phyloP scores from a whole-genome alignment of 2,113 vertebrate genomes.

The Marmota flaviventris region DNA sequence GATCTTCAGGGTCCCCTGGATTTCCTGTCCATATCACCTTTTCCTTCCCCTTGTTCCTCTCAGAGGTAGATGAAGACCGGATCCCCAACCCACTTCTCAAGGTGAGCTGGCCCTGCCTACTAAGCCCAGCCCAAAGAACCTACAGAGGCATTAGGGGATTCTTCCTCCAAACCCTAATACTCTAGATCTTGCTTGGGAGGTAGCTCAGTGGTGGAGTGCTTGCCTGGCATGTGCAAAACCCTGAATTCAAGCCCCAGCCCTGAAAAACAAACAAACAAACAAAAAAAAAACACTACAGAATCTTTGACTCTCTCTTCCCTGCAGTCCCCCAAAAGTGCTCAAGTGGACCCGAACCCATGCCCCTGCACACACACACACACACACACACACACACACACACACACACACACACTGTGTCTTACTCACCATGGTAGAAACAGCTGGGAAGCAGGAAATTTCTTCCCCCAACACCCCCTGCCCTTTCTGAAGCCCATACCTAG shows the following conservation, averaged over 20 bases:
- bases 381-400: background rate
- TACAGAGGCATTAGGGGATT: background rate
- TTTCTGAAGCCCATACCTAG: background rate
- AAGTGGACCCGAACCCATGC: background rate
- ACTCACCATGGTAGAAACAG: background rate
- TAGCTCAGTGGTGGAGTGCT: background rate
- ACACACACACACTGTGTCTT: background rate
- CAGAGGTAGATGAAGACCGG: constrained; percentile 95
- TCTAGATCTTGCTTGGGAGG: background rate
- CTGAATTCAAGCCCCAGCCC: background rate
- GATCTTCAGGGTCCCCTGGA: background rate
- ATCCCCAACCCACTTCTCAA: constrained; percentile 94
- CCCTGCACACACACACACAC: background rate
- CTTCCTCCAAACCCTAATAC: background rate
- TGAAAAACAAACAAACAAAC: too few relatives aligned
- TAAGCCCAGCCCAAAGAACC: background rate
- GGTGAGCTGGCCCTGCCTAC: constrained; percentile 84
- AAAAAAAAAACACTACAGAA: background rate
- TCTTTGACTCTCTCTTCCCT: background rate
- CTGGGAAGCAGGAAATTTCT: background rate
- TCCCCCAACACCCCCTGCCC: too few relatives aligned
- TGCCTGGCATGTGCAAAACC: background rate
- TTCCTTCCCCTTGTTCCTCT: constrained; percentile 14
- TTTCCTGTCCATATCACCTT: constrained; percentile 35
- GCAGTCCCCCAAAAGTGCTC: background rate